Evolutionary conservation across 2,888 invertebrate species (phyloP).

Genomic region (Teleogryllus oceanicus): DNA sequence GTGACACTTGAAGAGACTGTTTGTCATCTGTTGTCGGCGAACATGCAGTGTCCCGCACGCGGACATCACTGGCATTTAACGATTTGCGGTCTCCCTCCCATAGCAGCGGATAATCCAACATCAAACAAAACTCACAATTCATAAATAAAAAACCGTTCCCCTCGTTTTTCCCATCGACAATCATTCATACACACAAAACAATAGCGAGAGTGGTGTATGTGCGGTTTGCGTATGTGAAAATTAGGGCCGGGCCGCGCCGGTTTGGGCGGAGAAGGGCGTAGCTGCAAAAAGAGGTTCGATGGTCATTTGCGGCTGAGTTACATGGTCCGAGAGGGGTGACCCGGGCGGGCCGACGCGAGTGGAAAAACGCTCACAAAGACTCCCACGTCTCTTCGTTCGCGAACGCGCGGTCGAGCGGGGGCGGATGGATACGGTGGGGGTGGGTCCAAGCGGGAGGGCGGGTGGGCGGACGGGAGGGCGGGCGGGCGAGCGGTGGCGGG

Average conservation of each 20-base stretch:
- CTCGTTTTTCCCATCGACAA: neutral
- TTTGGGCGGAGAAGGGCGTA: neutral
- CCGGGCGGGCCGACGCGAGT: no score
- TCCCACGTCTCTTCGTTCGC: no score
- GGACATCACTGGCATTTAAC: neutral
- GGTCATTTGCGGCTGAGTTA: no score
- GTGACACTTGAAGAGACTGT: neutral
- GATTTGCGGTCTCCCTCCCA: neutral
- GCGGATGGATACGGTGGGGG: no score
- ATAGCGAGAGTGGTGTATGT: neutral
- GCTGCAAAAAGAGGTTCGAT: no score
- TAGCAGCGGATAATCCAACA: neutral
- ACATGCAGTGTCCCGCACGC: neutral
- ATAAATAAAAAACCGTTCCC: neutral
- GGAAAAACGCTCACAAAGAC: no score
- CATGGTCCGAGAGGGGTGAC: no score
- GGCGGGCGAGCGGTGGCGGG: no score
- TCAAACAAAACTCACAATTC: neutral
- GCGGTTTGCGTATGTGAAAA: neutral
- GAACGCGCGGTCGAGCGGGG: neutral
- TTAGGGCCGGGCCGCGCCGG: neutral
- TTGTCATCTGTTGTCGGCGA: neutral
- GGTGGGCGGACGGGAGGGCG: no score
- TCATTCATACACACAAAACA: neutral
- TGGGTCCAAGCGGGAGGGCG: no score